Base-by-base conservation (phyloP, 1,140 invertebrate genomes). In the Tetragonula clypearis region DNA sequence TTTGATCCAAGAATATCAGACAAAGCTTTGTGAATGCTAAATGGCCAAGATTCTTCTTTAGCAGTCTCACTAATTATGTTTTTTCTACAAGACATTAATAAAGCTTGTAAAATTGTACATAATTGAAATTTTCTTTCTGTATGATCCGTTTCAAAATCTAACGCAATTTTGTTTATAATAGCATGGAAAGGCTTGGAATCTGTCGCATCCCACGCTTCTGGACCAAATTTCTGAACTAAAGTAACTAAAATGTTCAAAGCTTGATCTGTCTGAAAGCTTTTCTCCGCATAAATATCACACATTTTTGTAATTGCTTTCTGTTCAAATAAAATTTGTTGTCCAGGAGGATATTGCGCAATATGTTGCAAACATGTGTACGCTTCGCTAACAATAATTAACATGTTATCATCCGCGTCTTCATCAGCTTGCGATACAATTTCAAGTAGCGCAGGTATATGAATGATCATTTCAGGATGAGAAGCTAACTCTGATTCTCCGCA, bases 101-200 rank as follows among this genome's bases (percentile, higher is more conserved):
- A 94, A 30, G 97, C 96, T 90, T 97, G 96, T 23, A 98, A 93
- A 82, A 98, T 96, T 5, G 96, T 95, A 90, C 97, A 98, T 19
- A 98, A 93, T 92, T 98, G 97, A 95, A 98, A 99, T 94, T 99
- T 99, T 79, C 97, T 95, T 91, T 98, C 97, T 30, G 97, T 97
- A 78, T 98, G 96, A 93, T 98, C 98, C 0, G 97, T 97, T 90
- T 98, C 97, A 95, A 98, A 98, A 92, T 98, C 98, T 14, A 98
- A 92, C 6, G 97, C 96, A 82, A 98, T 97, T 94, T 98, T 97
- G 88, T 98, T 97, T 53, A 98, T 95, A n/a, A 99, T 95, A 1
- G 96, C 96, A 93, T 98, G 97, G 92, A 98, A 98, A 1, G 96
- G 96, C 88, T 97, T 96, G 1, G 97, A 96, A 84, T 95, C 93